phyloP scores from a whole-genome alignment of 1,140 invertebrate genomes.

The Diorhabda elongata region DNA sequence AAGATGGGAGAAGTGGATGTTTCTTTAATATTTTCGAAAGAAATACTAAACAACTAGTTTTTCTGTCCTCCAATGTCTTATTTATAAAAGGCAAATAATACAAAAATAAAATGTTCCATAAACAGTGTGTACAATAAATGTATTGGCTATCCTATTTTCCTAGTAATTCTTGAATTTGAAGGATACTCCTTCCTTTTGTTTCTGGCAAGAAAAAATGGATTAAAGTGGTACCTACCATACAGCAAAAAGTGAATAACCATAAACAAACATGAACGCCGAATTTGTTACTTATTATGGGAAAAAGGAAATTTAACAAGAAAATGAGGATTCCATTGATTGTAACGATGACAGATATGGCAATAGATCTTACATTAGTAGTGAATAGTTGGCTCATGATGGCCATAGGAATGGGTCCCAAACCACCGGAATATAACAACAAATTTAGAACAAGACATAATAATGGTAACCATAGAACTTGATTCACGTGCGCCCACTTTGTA shows the following conservation, averaged over 20 bases:
- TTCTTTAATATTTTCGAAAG: too few relatives aligned
- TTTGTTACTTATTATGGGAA: background rate
- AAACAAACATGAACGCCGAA: slow-evolving; percentile 6
- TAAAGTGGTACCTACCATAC: background rate
- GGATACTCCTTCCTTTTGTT: slow-evolving; percentile 7
- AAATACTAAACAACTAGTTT: too few relatives aligned
- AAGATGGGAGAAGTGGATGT: too few relatives aligned
- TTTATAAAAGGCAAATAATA: too few relatives aligned
- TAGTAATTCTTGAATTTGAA: slow-evolving; percentile 4
- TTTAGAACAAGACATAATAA: slow-evolving; percentile 62
- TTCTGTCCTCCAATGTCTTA: too few relatives aligned
- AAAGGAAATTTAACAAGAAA: background rate
- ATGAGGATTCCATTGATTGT: background rate
- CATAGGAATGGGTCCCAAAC: slow-evolving; percentile 81
- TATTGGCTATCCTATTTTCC: background rate
- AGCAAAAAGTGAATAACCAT: slow-evolving; percentile 1
- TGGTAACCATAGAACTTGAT: slow-evolving; percentile 58
- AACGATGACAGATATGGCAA: slow-evolving; percentile 64
- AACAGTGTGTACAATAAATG: too few relatives aligned
- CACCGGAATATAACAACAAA: slow-evolving; percentile 65
- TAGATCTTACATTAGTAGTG: slow-evolving; percentile 68
- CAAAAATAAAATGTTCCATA: too few relatives aligned
- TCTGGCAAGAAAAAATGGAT: slow-evolving; percentile 8
- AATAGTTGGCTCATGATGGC: slow-evolving; percentile 81
- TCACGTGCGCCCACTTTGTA: slow-evolving; percentile 47